Percentiles rank a stretch among this genome's conserved stretches.
Conservation (phyloP, 2,888 invertebrate species). For the Hartigia nigra region DNA sequence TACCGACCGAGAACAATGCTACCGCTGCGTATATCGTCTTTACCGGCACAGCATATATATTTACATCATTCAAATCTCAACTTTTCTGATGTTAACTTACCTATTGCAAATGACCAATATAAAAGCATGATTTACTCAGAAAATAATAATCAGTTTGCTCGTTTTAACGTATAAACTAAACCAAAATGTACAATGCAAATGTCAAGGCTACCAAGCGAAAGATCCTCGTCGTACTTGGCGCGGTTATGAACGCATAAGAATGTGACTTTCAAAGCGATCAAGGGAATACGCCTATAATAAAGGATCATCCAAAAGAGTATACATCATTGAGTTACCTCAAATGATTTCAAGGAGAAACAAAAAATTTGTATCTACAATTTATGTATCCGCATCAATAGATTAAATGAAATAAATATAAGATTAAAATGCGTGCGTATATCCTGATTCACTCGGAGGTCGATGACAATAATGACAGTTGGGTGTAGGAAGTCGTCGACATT, state of each 20-base stretch:
- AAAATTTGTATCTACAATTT: neutral
- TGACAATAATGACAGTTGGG: neutral
- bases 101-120: neutral
- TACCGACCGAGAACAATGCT: no score
- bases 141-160: neutral
- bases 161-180: neutral
- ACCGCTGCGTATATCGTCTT: no score
- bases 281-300: neutral
- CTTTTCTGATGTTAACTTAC: neutral
- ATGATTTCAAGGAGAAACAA: neutral
- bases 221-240: neutral
- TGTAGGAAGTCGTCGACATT: neutral
- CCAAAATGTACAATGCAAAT: neutral
- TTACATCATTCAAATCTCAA: neutral
- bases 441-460: neutral
- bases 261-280: neutral
- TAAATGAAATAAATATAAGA: neutral
- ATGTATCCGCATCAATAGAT: neutral
- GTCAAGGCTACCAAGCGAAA: neutral
- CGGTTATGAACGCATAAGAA: neutral
- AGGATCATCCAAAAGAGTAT: neutral
- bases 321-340: neutral
- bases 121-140: neutral
- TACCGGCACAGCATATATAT: no score
- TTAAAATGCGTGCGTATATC: neutral